Conservation (phyloP, 2,797 vertebrate species). For the Trachops cirrhosus region DNA sequence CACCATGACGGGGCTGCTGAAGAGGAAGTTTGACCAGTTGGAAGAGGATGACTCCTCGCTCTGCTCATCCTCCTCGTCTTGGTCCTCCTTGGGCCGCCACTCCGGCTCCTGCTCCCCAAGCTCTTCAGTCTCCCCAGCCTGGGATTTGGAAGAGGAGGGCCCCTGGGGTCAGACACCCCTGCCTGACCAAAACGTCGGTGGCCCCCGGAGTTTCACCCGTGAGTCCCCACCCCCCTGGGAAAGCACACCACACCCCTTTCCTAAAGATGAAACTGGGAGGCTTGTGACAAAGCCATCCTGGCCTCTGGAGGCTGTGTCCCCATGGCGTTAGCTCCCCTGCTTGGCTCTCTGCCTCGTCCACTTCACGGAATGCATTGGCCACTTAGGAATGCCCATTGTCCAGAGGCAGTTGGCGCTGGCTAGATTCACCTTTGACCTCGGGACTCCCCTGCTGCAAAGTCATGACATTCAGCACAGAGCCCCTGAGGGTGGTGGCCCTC, state of each 20-base stretch:
- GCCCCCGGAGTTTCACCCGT: constrained; percentile 87
- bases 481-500: background rate
- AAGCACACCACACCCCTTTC: background rate
- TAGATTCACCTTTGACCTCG: background rate
- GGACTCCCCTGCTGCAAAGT: background rate
- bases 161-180: constrained; percentile 87
- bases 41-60: constrained; percentile 92
- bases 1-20: constrained; percentile 94
- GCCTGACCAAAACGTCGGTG: constrained; percentile 79
- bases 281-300: background rate
- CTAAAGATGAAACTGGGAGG: background rate
- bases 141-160: constrained; percentile 93
- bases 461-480: background rate
- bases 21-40: constrained; percentile 97
- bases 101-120: constrained; percentile 80
- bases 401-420: background rate
- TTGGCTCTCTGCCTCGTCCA: background rate
- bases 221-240: constrained; percentile 79
- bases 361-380: background rate
- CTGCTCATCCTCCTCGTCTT: constrained; percentile 90
- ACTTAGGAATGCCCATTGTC: background rate
- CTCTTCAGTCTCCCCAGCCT: constrained; percentile 88
- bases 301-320: background rate
- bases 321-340: background rate
- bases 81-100: constrained; percentile 86